Base-by-base conservation (phyloP, 2,888 invertebrate species). In the Apodemia mormo region DNA sequence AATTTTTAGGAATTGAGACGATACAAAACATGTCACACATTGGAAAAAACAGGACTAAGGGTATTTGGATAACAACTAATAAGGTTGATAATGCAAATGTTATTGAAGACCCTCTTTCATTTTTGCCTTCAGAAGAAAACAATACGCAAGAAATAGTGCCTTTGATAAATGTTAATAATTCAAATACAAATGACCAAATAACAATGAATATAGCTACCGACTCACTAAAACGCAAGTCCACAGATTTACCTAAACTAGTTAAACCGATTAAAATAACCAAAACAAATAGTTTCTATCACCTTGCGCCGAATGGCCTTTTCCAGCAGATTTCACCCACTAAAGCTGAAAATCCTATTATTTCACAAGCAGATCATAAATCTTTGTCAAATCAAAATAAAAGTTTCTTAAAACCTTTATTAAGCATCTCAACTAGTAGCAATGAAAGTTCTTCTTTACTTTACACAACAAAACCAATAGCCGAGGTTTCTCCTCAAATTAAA, bases 181-280 rank as follows among this genome's bases (percentile, higher is more conserved):
- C 33, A 30, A 69, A 30, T n/a, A 4, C 6, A 52, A 54, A 56
- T 6, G 65, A 66, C 14, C 37, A 43, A 14, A 30, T 40, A 12
- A 43, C 6, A 37, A 64, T 14, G 2, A 64, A 12, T 37, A 7
- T 8, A 8, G 30, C 1, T n/a, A 64, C 14, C 37, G 54, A 69
- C 2, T 14, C 40, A 30, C 52, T 30, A 69, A 72, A 65, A 30
- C 67, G 61, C 3, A 69, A 71, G 54, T 64, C 65, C 5, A 29
- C 70, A 71, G 76, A 74, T n/a, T 69, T 69, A 68, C 66, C 72
- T 9, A 85, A 85, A 79, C 65, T 77, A 2, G 77, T 86, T 2
- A 92, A 90, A 78, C 90, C 92, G 8, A 91, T 92, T 71, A 92
- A 82, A 82, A 88, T 92, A 73, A 77, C 80, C 2, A 90, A 87